Conservation (phyloP, 2,113 vertebrate species). For the Columbina picui region DNA sequence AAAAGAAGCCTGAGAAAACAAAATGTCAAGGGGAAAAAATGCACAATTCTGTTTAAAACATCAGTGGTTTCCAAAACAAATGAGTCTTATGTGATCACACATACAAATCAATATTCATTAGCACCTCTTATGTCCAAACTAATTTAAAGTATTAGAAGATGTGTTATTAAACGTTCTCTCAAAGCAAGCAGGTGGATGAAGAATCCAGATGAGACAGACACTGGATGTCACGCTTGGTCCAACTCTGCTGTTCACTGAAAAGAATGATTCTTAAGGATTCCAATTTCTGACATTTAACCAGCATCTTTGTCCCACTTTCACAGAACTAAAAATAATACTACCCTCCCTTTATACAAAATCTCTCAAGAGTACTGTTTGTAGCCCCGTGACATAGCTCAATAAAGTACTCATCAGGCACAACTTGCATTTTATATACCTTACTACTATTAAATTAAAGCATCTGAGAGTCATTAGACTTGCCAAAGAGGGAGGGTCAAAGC, state of each 20-base stretch:
- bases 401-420: not conserved
- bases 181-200: not conserved
- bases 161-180: not conserved
- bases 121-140: not conserved
- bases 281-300: not conserved
- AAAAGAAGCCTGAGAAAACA: not conserved
- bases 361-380: not conserved
- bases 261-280: not conserved
- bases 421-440: rapidly evolving
- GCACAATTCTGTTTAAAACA: not conserved
- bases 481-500: not conserved
- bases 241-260: not conserved
- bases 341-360: not conserved
- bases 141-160: not conserved
- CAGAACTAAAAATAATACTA: not conserved
- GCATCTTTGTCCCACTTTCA: not conserved
- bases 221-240: not conserved
- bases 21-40: rapidly evolving
- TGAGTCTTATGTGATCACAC: not conserved
- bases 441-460: not conserved
- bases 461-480: not conserved
- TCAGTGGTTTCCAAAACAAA: not conserved
- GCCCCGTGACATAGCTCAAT: not conserved
- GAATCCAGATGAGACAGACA: not conserved
- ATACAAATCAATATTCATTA: not conserved